Conservation (phyloP, 2,888 invertebrate genomes). For the Cataglyphis cursor region DNA sequence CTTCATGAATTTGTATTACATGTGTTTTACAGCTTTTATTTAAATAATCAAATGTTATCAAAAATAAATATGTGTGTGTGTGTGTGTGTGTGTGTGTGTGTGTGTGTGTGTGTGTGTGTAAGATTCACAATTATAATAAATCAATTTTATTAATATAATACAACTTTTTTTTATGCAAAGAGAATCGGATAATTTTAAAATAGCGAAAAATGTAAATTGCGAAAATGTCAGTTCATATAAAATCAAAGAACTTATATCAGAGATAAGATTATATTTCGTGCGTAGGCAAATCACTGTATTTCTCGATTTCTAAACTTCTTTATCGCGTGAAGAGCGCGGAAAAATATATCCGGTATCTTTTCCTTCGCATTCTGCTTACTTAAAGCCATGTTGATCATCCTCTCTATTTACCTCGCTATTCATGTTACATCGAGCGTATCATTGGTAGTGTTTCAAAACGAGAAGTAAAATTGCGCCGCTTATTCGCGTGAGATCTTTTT, state of each 20-base stretch:
- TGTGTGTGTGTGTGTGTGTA: background rate
- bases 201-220: background rate
- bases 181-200: background rate
- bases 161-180: background rate
- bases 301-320: conserved; percentile 34
- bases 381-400: conserved; percentile 47
- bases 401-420: conserved; percentile 48
- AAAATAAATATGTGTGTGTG: background rate
- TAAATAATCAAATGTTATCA: background rate
- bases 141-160: background rate
- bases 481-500: conserved; percentile 26
- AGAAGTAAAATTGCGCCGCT: conserved; percentile 27
- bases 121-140: background rate
- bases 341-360: conserved; percentile 36
- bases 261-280: conserved; percentile 3
- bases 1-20: background rate
- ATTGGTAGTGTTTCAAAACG: conserved; percentile 42
- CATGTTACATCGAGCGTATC: conserved; percentile 51
- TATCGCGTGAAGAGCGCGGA: conserved; percentile 18
- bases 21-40: background rate
- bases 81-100: background rate
- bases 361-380: conserved; percentile 26
- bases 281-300: background rate
- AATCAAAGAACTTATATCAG: background rate
- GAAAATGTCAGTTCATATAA: background rate